Base-by-base conservation (phyloP, 2,888 invertebrate genomes). In the Rotaria sp. region DNA sequence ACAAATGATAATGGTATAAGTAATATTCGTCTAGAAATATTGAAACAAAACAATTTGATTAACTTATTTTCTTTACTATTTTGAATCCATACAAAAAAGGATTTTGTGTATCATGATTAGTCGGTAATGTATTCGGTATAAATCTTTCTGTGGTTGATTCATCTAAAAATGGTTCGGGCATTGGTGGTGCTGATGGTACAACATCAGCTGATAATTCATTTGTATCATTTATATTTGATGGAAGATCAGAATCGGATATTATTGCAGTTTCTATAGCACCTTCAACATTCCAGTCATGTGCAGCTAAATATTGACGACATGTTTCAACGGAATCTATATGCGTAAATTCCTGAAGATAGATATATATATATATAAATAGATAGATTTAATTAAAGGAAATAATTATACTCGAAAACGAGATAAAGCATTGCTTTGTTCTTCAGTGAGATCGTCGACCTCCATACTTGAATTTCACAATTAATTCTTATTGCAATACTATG, bases 321-420 rank as follows among this genome's bases (percentile, higher is more conserved):
- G 45, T 80, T 80, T 80, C 80, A 80, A 80, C 45, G 11, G 80
- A 80, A 45, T 80, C 45, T 45, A 80, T 80, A 80, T 80, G 80
- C 2, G 80, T 80, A n/a, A 80, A 80, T 15, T 80, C 80, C 80
- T 80, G 26, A 24, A 45, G 2, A 80, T 13, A 41, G 1, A 41
- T 38, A 41, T 26, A 45, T 11, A 41, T 4, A 21, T 13, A 11
- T 3, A 74, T 3, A 74, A 38, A 45, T 35, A 8, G 2, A 80
- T n/a, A 10, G 11, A 80, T 30, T 35, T 30, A 67, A 35, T 67
- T 35, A 0, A 59, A 30, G 13, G n/a, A n/a, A 8, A 74, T 38
- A 30, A 8, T 24, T n/a, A 45, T 80, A 80, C 80, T 45, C 45
- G 80, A 80, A 80, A 80, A n/a, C 45, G 80, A 41, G 80, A 80